Conservation (phyloP, 2,888 invertebrate species). For the Ophraella communa region DNA sequence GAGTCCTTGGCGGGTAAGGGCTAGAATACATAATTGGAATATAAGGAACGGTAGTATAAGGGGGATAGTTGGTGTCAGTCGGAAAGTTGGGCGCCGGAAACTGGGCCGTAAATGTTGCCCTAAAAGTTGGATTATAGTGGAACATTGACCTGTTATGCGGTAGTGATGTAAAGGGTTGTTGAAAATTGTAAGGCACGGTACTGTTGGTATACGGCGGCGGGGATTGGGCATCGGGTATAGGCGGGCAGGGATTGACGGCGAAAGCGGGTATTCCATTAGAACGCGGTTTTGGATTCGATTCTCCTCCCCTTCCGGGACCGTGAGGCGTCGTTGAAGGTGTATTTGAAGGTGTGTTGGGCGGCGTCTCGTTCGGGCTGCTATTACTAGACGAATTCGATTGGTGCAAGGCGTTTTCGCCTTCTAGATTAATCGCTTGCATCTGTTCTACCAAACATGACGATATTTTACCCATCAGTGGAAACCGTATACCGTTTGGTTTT, state of each 20-base stretch:
- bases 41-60: constrained; percentile 52
- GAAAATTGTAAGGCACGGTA: constrained; percentile 64
- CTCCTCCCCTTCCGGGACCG: constrained; percentile 37
- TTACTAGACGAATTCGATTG: constrained; percentile 64
- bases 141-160: constrained; percentile 50
- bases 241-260: constrained; percentile 45
- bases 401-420: constrained; percentile 61
- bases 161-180: constrained; percentile 50
- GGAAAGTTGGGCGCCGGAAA: constrained; percentile 49
- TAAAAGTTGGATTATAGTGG: constrained; percentile 49
- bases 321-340: constrained; percentile 37
- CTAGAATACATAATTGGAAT: constrained; percentile 57
- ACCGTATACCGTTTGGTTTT: constrained; percentile 54
- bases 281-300: constrained; percentile 35
- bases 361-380: constrained; percentile 67
- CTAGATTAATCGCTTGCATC: constrained; percentile 61
- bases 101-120: constrained; percentile 55
- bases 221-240: constrained; percentile 56
- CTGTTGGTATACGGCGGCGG: constrained; percentile 55
- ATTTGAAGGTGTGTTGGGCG: constrained; percentile 60
- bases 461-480: constrained; percentile 34
- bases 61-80: constrained; percentile 41
- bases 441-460: constrained; percentile 60
- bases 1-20: constrained; percentile 64
- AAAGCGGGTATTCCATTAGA: constrained; percentile 52